These are phyloP conservation scores for Macropus fuliginosus DNA, from an alignment of 2,797 vertebrate species.

Conservation along the genomic window DNA sequence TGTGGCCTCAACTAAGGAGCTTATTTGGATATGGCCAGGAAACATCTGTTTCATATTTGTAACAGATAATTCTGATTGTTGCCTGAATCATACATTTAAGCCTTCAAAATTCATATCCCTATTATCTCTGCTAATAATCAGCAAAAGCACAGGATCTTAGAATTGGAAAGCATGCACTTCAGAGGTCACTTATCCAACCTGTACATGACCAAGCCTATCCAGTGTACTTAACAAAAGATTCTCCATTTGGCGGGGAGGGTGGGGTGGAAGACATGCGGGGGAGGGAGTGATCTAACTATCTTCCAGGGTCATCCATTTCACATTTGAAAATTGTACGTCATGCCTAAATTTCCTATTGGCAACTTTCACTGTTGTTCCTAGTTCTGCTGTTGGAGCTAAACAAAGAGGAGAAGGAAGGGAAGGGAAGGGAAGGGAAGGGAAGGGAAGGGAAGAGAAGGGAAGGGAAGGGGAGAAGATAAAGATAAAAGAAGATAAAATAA, in stretches of 20 bases:
- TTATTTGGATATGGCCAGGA: conserved; percentile 54
- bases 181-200: neutral
- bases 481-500: no score
- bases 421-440: no score
- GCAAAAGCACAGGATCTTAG: neutral
- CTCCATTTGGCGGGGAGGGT: neutral
- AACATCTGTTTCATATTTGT: conserved; percentile 33
- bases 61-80: neutral
- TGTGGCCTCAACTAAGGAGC: conserved; percentile 40
- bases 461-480: no score
- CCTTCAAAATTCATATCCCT: neutral
- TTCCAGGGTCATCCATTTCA: neutral
- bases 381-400: neutral
- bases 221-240: neutral
- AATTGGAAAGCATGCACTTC: neutral
- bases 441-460: rapidly evolving
- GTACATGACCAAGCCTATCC: neutral
- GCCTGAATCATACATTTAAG: neutral
- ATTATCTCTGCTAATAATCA: neutral
- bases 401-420: no score
- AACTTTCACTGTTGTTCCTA: neutral
- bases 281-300: neutral
- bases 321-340: neutral
- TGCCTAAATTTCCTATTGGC: neutral
- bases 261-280: no score